A percentile compares a stretch with the other conserved stretches of the same genome.
Conservation (phyloP, 2,113 vertebrate species). For the Paralichthys olivaceus region DNA sequence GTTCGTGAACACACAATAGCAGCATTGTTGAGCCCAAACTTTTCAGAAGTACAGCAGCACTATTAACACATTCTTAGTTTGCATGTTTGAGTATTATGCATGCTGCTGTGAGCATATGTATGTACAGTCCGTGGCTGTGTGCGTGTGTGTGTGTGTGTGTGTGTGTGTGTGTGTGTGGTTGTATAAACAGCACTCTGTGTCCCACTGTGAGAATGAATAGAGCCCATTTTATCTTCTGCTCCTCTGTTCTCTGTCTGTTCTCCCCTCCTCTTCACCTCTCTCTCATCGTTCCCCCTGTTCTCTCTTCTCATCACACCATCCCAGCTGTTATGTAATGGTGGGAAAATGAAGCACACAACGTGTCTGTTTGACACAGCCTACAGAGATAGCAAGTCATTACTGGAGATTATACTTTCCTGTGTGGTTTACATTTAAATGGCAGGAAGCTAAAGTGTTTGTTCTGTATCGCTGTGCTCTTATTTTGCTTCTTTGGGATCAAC, state of each 20-base stretch:
- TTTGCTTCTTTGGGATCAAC: too few species aligned
- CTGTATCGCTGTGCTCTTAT: not conserved
- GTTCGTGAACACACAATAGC: constrained; percentile 15
- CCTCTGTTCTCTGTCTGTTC: constrained; percentile 33
- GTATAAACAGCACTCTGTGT: constrained; percentile 48
- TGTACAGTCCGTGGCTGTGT: constrained; percentile 27
- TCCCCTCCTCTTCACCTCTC: constrained; percentile 31
- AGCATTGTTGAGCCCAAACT: constrained; percentile 16
- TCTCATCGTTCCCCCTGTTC: constrained; percentile 40
- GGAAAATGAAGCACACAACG: constrained; percentile 30
- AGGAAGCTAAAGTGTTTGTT: not conserved
- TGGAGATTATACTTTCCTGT: not conserved
- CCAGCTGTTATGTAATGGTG: constrained; percentile 51
- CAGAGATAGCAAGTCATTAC: constrained; percentile 10
- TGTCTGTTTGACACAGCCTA: constrained; percentile 27
- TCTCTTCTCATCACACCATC: constrained; percentile 43
- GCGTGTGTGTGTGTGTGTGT: constrained; percentile 27
- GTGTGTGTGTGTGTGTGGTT: constrained; percentile 15
- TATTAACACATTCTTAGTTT: constrained; percentile 23
- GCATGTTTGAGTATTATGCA: constrained; percentile 11
- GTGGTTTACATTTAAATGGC: not conserved
- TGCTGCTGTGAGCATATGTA: constrained; percentile 24
- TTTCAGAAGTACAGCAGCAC: constrained; percentile 13
- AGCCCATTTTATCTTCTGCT: constrained; percentile 39
- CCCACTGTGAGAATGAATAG: constrained; percentile 54